Evolutionary conservation across 2,888 invertebrate genomes (phyloP).

Genomic region (Adelognathus sp.): DNA sequence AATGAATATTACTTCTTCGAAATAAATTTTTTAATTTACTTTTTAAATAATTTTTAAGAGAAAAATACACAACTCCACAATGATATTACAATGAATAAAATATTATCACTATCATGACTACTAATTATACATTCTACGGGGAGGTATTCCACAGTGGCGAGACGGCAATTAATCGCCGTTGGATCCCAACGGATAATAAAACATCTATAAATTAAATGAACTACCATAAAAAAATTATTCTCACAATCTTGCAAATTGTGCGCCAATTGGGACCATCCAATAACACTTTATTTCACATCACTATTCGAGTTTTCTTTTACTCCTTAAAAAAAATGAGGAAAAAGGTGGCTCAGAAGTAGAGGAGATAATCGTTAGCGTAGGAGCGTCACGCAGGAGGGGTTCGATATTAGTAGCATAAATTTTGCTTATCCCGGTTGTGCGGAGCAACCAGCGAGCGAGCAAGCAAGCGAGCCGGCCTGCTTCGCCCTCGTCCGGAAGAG

Average conservation of each 20-base stretch:
- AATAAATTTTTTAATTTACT: too few species aligned
- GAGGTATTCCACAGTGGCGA: not conserved
- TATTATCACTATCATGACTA: too few species aligned
- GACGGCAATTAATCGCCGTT: not conserved
- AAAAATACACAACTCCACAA: too few species aligned
- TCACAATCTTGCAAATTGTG: not conserved
- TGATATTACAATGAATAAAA: too few species aligned
- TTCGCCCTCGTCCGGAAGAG: not conserved
- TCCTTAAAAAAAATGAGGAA: not conserved
- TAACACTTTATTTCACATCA: not conserved
- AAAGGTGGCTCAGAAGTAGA: not conserved
- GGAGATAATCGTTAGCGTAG: constrained; percentile 10
- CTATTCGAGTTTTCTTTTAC: not conserved
- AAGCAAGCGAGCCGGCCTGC: not conserved
- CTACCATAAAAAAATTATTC: not conserved
- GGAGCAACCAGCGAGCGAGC: too few species aligned
- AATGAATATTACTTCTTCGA: too few species aligned
- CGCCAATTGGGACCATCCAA: not conserved
- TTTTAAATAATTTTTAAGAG: too few species aligned
- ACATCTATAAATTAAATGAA: not conserved
- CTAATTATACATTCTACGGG: too few species aligned
- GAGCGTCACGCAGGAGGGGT: constrained; percentile 6
- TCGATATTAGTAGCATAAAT: constrained; percentile 42
- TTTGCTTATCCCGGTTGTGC: constrained; percentile 30
- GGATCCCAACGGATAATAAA: not conserved